Base-by-base conservation (phyloP, 2,888 invertebrate genomes). In the Diplazon laetatorius region DNA sequence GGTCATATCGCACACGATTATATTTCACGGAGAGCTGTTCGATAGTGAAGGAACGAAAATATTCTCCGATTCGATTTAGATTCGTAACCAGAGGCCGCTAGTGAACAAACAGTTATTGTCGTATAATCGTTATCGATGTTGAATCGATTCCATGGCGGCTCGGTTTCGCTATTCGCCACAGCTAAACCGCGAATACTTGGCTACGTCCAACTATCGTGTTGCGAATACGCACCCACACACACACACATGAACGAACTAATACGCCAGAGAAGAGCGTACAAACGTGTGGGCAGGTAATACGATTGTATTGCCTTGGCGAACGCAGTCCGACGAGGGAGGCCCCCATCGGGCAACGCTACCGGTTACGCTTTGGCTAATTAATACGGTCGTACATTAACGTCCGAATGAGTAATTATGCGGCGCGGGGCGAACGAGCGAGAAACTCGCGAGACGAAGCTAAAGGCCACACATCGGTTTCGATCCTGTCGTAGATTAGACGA, bases 311-410 rank as follows among this genome's bases (percentile, higher is more conserved):
- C 16, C 22, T 25, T n/a, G n/a, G 14, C 55, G 68, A 42, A 52
- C 9, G 8, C 39, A 66, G 39, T 37, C 12, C 30, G 30, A 30
- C 30, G 30, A 2, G 66, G 12, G 20, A 25, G 66, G 66, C 35
- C 66, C 78, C 75, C 60, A 76, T 68, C 78, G 71, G 68, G 78
- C 78, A 76, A 79, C 75, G 78, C 78, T 79, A 79, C 78, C 75
- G 78, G 75, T 79, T 75, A 76, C 75, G 78, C 82, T 80, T 78
- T 77, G 79, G 83, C 85, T 88, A 88, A 89, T 89, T 88, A 87
- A 88, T 85, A 84, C 83, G 82, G 83, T 81, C 83, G 84, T 85
- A 82, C 84, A 87, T 89, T 88, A 88, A 88, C 85, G 87, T 88
- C 87, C 83, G 83, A 85, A 86, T 87, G 86, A 87, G 83, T 85